Percentiles rank a stretch among this genome's conserved stretches.
Evolutionary conservation across 2,888 invertebrate species (phyloP).

Genomic region (Reticulitermes lucifugus): DNA sequence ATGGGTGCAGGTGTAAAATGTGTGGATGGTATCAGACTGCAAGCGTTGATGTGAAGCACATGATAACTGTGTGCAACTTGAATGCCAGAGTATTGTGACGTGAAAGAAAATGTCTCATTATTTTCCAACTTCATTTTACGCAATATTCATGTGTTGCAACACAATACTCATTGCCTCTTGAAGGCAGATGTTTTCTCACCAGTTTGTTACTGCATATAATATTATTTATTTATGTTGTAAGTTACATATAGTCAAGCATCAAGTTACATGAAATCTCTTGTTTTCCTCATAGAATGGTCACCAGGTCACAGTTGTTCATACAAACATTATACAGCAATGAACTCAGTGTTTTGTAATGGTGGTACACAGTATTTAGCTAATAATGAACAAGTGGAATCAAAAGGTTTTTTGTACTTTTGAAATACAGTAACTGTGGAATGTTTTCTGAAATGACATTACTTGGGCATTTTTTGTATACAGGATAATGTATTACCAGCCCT

Average conservation of each 20-base stretch:
- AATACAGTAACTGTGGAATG: conserved; percentile 23
- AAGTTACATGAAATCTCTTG: not conserved
- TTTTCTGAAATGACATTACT: not conserved
- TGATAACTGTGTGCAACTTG: not conserved
- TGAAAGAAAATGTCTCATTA: not conserved
- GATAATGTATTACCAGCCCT: not conserved
- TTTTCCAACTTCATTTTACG: conserved; percentile 6
- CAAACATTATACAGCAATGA: conserved; percentile 5
- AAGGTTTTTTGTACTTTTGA: conserved; percentile 30
- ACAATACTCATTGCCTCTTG: conserved; percentile 48
- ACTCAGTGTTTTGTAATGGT: not conserved
- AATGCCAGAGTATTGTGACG: not conserved
- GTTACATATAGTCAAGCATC: conserved; percentile 1
- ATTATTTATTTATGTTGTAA: conserved; percentile 47
- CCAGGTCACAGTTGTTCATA: not conserved
- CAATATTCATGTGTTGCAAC: not conserved
- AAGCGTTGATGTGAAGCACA: not conserved
- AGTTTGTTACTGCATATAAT: conserved; percentile 39
- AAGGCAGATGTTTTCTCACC: conserved; percentile 31
- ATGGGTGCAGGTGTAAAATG: not conserved
- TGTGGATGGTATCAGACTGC: not conserved
- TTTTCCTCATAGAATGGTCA: not conserved
- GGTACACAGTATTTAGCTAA: conserved; percentile 19
- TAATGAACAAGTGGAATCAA: conserved; percentile 34
- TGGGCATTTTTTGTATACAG: conserved; percentile 3